Conservation (phyloP, 2,797 vertebrate genomes). For the Macropodus opercularis region DNA sequence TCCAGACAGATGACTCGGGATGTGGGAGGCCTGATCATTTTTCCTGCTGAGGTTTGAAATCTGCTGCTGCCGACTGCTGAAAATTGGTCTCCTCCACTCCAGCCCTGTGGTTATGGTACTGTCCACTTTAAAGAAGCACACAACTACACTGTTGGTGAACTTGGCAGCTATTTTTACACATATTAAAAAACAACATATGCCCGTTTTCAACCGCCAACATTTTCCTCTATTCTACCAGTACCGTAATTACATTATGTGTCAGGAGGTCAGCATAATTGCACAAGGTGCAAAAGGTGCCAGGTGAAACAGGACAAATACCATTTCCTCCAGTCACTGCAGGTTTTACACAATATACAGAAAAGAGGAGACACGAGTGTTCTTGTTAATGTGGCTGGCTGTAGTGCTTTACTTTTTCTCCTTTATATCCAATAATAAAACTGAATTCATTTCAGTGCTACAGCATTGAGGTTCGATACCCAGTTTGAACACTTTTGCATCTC, state of each 20-base stretch:
- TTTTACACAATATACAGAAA: slow-evolving; percentile 4
- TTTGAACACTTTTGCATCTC: no score
- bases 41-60: slow-evolving; percentile 65
- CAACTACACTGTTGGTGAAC: background rate
- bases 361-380: background rate
- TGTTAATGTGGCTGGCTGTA: background rate
- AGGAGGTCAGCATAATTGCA: slow-evolving; percentile 2
- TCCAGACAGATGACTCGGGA: slow-evolving; percentile 74
- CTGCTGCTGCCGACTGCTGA: slow-evolving; percentile 55
- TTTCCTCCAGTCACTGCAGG: background rate
- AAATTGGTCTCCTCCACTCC: slow-evolving; percentile 45
- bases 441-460: no score
- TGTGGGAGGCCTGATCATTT: slow-evolving; percentile 72
- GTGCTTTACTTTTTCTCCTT: no score
- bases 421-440: no score
- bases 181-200: background rate
- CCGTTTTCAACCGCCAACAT: background rate
- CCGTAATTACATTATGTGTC: background rate
- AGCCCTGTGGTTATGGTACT: slow-evolving; percentile 36
- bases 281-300: background rate
- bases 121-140: slow-evolving; percentile 38
- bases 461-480: no score
- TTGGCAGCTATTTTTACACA: background rate
- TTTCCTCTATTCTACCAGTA: background rate
- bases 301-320: no score